Evolutionary conservation across 2,797 vertebrate species (phyloP).

Genomic region (Myoxocephalus aenaeus): DNA sequence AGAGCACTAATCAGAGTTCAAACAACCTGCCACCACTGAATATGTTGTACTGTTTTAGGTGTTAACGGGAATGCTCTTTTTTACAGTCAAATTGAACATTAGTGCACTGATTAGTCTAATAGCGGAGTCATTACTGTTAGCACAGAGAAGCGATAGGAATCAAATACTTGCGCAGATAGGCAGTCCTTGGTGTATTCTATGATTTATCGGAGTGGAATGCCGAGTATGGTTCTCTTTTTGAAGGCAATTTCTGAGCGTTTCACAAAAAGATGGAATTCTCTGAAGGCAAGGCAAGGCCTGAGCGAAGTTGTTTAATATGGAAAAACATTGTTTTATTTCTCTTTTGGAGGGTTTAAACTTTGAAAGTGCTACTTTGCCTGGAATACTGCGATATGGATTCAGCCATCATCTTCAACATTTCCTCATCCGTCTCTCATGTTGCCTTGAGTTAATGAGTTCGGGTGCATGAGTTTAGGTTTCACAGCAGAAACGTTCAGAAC

Average conservation of each 20-base stretch:
- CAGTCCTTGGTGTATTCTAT: slow-evolving; percentile 27
- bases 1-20: background rate
- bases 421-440: background rate
- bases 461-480: slow-evolving; percentile 26
- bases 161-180: slow-evolving; percentile 19
- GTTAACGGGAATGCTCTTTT: background rate
- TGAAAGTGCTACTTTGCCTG: slow-evolving; percentile 11
- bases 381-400: background rate
- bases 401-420: slow-evolving; percentile 8
- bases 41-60: background rate
- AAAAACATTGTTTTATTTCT: slow-evolving; percentile 11
- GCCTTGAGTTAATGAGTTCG: slow-evolving; percentile 17
- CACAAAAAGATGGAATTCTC: slow-evolving; percentile 25
- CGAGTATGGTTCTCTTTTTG: background rate
- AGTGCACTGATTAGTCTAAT: slow-evolving; percentile 8
- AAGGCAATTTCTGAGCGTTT: slow-evolving; percentile 35
- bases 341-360: slow-evolving; percentile 5
- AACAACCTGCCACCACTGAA: background rate
- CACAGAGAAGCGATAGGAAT: slow-evolving; percentile 7
- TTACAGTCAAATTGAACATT: slow-evolving; percentile 13
- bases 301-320: slow-evolving; percentile 28
- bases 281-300: slow-evolving; percentile 6
- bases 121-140: slow-evolving; percentile 2
- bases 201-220: slow-evolving; percentile 12
- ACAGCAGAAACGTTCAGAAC: slow-evolving; percentile 37